Percentiles rank a stretch among this genome's conserved stretches.
These are phyloP conservation scores for Ophion ventricosus DNA, from an alignment of 2,888 invertebrate genomes.

Conservation along the genomic window DNA sequence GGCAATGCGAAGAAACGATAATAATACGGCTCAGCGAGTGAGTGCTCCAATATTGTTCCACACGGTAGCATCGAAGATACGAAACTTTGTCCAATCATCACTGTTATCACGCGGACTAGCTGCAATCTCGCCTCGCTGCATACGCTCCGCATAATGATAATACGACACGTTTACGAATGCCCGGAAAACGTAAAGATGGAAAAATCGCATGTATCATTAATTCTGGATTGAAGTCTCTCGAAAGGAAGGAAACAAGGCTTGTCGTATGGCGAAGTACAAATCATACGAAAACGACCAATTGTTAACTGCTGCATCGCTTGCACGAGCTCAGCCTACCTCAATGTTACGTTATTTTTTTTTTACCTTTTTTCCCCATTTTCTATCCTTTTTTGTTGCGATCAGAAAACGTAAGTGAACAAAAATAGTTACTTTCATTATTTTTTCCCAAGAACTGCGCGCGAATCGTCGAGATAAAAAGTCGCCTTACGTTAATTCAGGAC, in stretches of 20 bases:
- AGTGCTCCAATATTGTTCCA: background rate
- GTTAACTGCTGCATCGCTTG: background rate
- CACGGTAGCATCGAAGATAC: background rate
- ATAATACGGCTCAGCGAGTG: background rate
- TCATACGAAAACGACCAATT: background rate
- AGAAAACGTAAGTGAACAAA: background rate
- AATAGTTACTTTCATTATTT: background rate
- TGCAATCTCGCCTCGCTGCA: background rate
- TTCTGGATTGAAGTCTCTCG: background rate
- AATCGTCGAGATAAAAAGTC: background rate
- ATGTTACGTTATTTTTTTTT: background rate
- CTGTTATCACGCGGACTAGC: background rate
- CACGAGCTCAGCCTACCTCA: too few relatives aligned
- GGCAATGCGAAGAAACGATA: background rate
- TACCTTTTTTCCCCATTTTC: background rate
- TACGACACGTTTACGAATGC: background rate
- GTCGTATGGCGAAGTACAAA: background rate
- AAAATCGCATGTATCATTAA: constrained; percentile 13
- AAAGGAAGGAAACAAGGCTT: background rate
- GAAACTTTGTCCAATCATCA: background rate
- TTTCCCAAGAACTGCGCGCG: background rate
- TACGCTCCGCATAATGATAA: background rate
- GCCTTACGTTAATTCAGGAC: background rate
- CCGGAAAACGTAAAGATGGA: background rate
- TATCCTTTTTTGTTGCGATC: background rate